Evolutionary conservation across 2,797 vertebrate genomes (phyloP).

Genomic region (Anguilla megastoma): DNA sequence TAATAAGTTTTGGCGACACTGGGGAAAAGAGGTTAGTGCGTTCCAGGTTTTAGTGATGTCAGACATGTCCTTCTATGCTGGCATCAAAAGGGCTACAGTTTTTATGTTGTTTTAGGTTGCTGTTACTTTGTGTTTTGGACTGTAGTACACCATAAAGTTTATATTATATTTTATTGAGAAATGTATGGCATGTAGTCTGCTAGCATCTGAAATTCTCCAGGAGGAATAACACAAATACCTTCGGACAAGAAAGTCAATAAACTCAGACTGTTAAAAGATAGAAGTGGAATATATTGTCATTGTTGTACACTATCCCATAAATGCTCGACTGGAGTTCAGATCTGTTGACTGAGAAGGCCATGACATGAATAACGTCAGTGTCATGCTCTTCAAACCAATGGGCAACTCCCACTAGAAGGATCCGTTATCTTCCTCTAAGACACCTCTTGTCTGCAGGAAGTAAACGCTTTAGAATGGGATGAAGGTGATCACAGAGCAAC

Average conservation of each 20-base stretch:
- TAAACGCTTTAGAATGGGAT: not conserved
- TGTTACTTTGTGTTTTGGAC: not conserved
- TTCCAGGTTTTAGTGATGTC: not conserved
- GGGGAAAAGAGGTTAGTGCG: not conserved
- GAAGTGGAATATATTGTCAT: not conserved
- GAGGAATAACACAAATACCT: not conserved
- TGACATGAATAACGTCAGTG: not conserved
- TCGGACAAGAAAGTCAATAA: not conserved
- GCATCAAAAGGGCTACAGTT: not conserved
- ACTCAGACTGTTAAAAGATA: not conserved
- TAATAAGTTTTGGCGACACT: not conserved
- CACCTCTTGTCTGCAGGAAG: not conserved
- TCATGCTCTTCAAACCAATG: not conserved
- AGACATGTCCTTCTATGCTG: not conserved
- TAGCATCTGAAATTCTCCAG: not conserved
- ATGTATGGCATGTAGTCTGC: not conserved
- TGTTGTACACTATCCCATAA: not conserved
- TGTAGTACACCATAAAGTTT: not conserved
- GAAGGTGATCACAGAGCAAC: not conserved
- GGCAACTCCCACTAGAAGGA: not conserved
- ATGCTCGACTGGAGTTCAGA: not conserved
- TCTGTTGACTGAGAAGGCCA: not conserved
- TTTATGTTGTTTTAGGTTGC: not conserved
- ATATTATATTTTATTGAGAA: not conserved
- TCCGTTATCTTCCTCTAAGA: not conserved